Evolutionary conservation across 2,888 invertebrate species (phyloP).

Genomic region (Eilema depressum): DNA sequence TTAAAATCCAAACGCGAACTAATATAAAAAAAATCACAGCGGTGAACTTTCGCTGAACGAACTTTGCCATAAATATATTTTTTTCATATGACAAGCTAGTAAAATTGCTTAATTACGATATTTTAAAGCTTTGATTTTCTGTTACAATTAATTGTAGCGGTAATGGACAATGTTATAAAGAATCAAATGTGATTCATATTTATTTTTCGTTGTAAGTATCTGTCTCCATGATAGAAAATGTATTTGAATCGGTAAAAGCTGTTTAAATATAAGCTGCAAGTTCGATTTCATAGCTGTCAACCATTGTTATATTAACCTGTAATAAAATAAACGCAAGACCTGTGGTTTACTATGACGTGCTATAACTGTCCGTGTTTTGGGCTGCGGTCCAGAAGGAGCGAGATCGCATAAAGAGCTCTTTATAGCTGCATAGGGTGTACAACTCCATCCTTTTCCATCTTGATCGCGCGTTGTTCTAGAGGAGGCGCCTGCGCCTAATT

Average conservation of each 20-base stretch:
- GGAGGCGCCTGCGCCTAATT: no score
- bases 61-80: background rate
- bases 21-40: background rate
- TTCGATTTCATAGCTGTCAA: background rate
- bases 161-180: conserved; percentile 6
- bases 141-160: conserved; percentile 1
- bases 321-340: background rate
- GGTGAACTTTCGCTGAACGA: background rate
- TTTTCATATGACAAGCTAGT: background rate
- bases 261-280: background rate
- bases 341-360: no score
- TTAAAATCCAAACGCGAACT: background rate
- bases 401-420: no score
- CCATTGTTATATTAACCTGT: background rate
- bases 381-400: background rate
- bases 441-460: no score
- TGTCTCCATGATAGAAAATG: background rate
- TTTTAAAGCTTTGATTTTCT: background rate
- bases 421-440: no score
- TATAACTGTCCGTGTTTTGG: no score
- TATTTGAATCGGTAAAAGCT: background rate
- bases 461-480: no score
- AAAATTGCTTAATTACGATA: background rate
- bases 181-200: conserved; percentile 1
- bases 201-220: background rate